phyloP scores from a whole-genome alignment of 2,888 invertebrate species.

The Lithosia quadra region DNA sequence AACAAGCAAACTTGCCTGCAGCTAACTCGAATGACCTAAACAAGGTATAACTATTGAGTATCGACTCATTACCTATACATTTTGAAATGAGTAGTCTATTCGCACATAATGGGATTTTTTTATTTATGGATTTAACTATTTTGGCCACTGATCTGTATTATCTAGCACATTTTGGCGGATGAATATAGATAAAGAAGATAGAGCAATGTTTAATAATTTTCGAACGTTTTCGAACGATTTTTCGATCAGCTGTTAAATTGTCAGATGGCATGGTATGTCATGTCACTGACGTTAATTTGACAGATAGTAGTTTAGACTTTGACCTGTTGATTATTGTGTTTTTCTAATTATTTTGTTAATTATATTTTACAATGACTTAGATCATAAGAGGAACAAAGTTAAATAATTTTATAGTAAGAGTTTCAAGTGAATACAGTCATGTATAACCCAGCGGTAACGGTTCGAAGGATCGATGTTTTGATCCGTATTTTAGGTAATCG shows the following conservation, averaged over 20 bases:
- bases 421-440: slow-evolving; percentile 55
- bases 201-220: too few species aligned
- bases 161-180: too few species aligned
- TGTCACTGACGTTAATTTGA: slow-evolving; percentile 50
- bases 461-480: slow-evolving; percentile 82
- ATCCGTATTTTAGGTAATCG: slow-evolving; percentile 80
- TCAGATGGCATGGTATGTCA: slow-evolving; percentile 32
- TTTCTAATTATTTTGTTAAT: slow-evolving; percentile 46
- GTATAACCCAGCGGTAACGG: slow-evolving; percentile 78
- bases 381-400: slow-evolving; percentile 23
- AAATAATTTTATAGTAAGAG: slow-evolving; percentile 28
- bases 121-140: too few species aligned
- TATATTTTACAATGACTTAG: slow-evolving; percentile 39
- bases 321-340: slow-evolving; percentile 67
- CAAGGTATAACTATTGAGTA: too few species aligned
- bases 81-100: too few species aligned
- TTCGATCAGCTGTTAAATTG: slow-evolving; percentile 43
- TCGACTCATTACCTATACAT: too few species aligned
- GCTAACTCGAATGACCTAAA: too few species aligned
- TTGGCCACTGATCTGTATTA: too few species aligned
- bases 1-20: neutral
- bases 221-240: slow-evolving; percentile 9
- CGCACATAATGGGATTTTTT: too few species aligned
- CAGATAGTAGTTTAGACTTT: slow-evolving; percentile 69
- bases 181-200: too few species aligned